These are phyloP conservation scores for Chouioia cunea DNA, from an alignment of 2,888 invertebrate species.

Conservation along the genomic window DNA sequence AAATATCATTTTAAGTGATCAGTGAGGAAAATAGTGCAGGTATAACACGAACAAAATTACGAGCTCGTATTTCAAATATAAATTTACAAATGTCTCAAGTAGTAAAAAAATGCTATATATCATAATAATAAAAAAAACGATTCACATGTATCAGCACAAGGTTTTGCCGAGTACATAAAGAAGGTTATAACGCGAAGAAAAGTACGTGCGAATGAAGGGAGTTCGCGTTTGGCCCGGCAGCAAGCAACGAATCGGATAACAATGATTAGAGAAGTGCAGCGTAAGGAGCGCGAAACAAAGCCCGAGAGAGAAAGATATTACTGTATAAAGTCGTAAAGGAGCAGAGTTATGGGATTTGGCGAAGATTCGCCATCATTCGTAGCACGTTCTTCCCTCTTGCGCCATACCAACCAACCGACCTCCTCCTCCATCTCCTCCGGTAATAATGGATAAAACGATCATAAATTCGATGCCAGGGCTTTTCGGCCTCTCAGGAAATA, in stretches of 20 bases:
- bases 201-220: neutral
- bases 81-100: too few relatives aligned
- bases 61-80: too few relatives aligned
- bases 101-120: too few relatives aligned
- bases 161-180: neutral
- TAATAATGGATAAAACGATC: conserved; percentile 70
- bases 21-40: too few relatives aligned
- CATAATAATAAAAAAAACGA: too few relatives aligned
- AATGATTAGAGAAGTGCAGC: conserved; percentile 55
- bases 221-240: neutral
- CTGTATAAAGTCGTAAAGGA: conserved; percentile 63
- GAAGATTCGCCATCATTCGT: conserved; percentile 61
- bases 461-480: conserved; percentile 64
- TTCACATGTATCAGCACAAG: too few relatives aligned
- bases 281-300: conserved; percentile 37
- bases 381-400: neutral
- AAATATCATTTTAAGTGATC: too few relatives aligned
- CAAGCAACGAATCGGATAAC: conserved; percentile 58
- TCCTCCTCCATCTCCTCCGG: conserved; percentile 50
- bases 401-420: neutral
- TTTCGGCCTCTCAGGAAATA: conserved; percentile 66
- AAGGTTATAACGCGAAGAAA: conserved; percentile 14
- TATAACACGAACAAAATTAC: too few relatives aligned
- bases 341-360: conserved; percentile 66
- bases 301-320: conserved; percentile 40